phyloP scores from a whole-genome alignment of 2,888 invertebrate genomes.

The Aplocera efformata region DNA sequence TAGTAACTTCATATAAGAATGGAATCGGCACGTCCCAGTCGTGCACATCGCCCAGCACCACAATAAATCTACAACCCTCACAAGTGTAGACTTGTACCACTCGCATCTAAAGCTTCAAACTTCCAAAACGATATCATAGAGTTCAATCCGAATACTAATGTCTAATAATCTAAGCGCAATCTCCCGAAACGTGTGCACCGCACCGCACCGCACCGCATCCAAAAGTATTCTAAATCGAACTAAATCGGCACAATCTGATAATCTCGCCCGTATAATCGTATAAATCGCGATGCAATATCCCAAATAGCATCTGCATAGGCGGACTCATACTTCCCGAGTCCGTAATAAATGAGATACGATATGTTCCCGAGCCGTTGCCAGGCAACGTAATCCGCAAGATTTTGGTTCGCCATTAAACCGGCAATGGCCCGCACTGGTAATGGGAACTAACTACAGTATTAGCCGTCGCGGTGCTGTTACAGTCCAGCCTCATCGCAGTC shows the following conservation, averaged over 20 bases:
- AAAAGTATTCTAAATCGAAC: slow-evolving; percentile 1
- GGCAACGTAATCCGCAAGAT: slow-evolving; percentile 14
- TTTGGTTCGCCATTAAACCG: slow-evolving; percentile 6
- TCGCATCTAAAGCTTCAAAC: too few species aligned
- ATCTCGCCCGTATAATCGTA: slow-evolving; percentile 5
- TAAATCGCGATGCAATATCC: slow-evolving; percentile 9
- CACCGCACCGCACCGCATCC: neutral
- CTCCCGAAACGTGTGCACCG: too few species aligned
- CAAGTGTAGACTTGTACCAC: too few species aligned
- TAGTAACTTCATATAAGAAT: too few species aligned
- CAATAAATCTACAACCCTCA: too few species aligned
- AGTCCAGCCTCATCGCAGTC: too few species aligned
- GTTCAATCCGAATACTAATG: too few species aligned
- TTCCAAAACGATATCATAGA: too few species aligned
- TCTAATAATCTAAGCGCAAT: too few species aligned
- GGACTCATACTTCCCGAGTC: slow-evolving; percentile 6
- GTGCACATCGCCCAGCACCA: too few species aligned
- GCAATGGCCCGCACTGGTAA: slow-evolving; percentile 7
- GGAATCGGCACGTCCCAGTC: too few species aligned
- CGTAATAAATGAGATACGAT: slow-evolving; percentile 10
- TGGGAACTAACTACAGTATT: neutral
- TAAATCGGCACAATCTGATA: slow-evolving; percentile 6
- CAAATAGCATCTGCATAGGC: slow-evolving; percentile 14
- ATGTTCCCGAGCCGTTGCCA: slow-evolving; percentile 6
- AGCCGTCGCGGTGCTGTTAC: too few species aligned